Evolutionary conservation across 1,140 invertebrate genomes (phyloP).

Genomic region (Monochamus saltuarius): DNA sequence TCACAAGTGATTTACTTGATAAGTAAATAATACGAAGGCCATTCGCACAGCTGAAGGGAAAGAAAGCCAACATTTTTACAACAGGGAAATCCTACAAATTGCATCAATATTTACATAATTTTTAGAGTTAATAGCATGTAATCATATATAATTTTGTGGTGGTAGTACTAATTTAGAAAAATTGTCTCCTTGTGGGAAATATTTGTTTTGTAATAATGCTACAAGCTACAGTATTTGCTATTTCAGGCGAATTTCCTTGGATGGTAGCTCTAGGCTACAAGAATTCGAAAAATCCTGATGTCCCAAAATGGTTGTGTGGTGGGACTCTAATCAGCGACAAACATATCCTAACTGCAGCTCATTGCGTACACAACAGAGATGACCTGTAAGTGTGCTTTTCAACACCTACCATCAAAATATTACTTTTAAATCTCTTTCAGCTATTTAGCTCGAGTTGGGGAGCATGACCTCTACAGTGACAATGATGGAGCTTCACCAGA

Average conservation of each 20-base stretch:
- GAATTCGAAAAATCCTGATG: slow-evolving; percentile 51
- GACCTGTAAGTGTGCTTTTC: slow-evolving; percentile 55
- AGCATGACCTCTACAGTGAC: slow-evolving; percentile 65
- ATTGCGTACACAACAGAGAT: slow-evolving; percentile 68
- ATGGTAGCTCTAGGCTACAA: slow-evolving; percentile 68
- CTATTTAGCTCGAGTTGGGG: slow-evolving; percentile 68
- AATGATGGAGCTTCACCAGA: slow-evolving; percentile 64
- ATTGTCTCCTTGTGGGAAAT: too few species aligned
- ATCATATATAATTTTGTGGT: too few species aligned
- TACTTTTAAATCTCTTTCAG: slow-evolving; percentile 41
- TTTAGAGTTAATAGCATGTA: too few species aligned
- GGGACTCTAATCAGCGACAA: slow-evolving; percentile 72
- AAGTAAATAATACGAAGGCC: too few species aligned
- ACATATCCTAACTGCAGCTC: slow-evolving; percentile 80
- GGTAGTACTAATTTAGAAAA: too few species aligned
- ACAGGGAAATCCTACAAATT: too few species aligned
- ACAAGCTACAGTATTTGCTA: slow-evolving; percentile 2
- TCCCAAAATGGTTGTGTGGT: slow-evolving; percentile 70
- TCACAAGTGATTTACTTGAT: too few species aligned
- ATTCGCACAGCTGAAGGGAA: too few species aligned
- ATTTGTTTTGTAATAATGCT: too few species aligned
- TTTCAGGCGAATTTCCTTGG: slow-evolving; percentile 71
- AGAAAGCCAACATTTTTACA: too few species aligned
- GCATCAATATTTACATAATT: too few species aligned
- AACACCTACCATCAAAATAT: background rate